Base-by-base conservation (phyloP, 1,140 invertebrate genomes). In the Eumaeus atala region DNA sequence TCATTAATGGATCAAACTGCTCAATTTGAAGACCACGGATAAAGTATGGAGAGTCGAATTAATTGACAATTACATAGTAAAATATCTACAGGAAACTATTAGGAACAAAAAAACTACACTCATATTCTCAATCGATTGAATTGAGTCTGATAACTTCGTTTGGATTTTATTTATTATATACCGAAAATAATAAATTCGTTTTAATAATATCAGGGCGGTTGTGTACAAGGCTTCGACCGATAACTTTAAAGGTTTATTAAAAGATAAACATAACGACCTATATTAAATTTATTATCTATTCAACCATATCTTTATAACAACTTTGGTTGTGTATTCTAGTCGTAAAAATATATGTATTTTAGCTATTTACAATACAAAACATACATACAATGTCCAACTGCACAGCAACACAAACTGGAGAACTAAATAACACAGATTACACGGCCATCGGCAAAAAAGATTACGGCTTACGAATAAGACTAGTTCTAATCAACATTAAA, bases 261-360 rank as follows among this genome's bases (percentile, higher is more conserved):
- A 78, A 67, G 52, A 84, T 84, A 84, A 84, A 84, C 74, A 71
- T 83, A 86, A 87, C 80, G 74, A 83, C 72, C 72, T 85, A 82
- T 68, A 79, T 79, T 73, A 75, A 74, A 74, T 74, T 83, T 84
- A 79, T 75, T 74, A 78, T 80, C 84, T 77, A 81, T 77, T 83
- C 81, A 84, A 84, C 83, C 83, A 84, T 80, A 79, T 84, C 79
- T 85, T 84, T 77, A 82, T 87, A 87, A 87, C 84, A 84, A 86
- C 83, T 86, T 86, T 86, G 83, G 83, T 86, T 86, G 83, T 82
- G 83, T 86, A 84, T 77, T 71, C 80, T 86, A 86, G 64, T 81
- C 83, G 83, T 86, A 86, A 84, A 86, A 86, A 86, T 86, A 86
- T 86, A 83, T 82, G 78, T 85, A 79, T 72, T 77, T 84, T 81